These are phyloP conservation scores for Potamilus streckersoni DNA, from an alignment of 1,140 invertebrate species.

Conservation along the genomic window DNA sequence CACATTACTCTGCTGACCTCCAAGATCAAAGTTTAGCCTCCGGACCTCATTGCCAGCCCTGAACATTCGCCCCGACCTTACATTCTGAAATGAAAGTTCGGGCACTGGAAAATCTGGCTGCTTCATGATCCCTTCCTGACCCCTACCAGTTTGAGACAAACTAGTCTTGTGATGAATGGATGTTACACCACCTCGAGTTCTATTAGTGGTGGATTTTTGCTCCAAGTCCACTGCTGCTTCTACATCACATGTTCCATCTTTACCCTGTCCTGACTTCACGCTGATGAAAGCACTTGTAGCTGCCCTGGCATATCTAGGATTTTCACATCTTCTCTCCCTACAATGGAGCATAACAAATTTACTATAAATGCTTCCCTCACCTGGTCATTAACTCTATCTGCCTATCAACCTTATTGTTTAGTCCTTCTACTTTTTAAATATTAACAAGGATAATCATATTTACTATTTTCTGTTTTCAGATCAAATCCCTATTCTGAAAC, in stretches of 20 bases:
- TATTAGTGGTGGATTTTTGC: not conserved
- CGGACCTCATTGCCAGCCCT: too few relatives aligned
- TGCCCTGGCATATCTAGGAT: slow-evolving; percentile 35
- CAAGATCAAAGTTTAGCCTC: too few relatives aligned
- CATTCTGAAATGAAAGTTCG: slow-evolving; percentile 3
- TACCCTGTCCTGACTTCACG: slow-evolving; percentile 21
- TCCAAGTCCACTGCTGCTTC: not conserved
- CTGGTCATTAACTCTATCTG: too few relatives aligned
- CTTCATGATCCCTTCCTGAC: not conserved
- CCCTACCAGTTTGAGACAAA: slow-evolving; percentile 1
- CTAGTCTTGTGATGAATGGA: not conserved
- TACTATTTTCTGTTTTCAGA: too few relatives aligned
- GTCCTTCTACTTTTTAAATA: too few relatives aligned
- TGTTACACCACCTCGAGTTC: slow-evolving; percentile 1
- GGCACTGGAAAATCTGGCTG: slow-evolving; percentile 8
- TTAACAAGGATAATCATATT: too few relatives aligned
- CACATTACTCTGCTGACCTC: too few relatives aligned
- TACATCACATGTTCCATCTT: not conserved
- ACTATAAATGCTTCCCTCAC: not conserved
- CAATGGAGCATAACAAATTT: not conserved
- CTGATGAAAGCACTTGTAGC: slow-evolving; percentile 43
- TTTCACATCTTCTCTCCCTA: slow-evolving; percentile 42
- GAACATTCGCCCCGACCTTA: not conserved
- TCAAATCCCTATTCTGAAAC: too few relatives aligned
- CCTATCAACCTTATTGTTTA: too few relatives aligned